Conservation (phyloP, 2,113 vertebrate species). For the Patagioenas fasciata region DNA sequence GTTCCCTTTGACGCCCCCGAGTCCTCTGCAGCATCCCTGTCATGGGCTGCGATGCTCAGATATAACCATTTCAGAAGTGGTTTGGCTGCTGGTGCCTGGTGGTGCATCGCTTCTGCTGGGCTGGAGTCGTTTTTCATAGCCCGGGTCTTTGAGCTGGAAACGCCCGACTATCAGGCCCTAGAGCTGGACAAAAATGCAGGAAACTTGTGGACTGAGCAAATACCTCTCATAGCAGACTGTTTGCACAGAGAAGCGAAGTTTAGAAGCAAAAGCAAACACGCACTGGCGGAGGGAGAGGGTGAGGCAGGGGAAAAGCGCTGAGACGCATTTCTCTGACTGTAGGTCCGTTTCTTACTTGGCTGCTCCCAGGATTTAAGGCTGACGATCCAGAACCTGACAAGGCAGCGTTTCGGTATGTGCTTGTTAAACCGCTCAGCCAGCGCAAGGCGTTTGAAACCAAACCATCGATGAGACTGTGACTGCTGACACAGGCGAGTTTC, state of each 20-base stretch:
- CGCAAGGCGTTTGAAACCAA: neutral
- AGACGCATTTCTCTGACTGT: neutral
- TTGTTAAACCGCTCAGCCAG: neutral
- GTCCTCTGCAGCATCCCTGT: neutral
- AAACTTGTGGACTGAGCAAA: constrained; percentile 27
- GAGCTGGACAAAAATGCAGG: constrained; percentile 4
- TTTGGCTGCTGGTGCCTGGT: neutral
- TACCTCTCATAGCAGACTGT: constrained; percentile 42
- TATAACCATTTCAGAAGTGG: fast-evolving
- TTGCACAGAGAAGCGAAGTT: constrained; percentile 32
- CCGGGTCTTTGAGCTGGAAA: neutral
- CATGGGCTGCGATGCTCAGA: fast-evolving
- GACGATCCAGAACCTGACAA: neutral
- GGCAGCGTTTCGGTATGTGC: neutral
- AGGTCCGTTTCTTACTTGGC: neutral
- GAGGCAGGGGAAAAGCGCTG: neutral
- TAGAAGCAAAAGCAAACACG: constrained; percentile 29
- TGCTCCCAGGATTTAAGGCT: constrained; percentile 9
- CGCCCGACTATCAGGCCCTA: neutral
- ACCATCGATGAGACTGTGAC: neutral
- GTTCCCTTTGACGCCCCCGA: neutral
- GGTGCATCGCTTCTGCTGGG: neutral
- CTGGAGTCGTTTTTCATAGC: neutral
- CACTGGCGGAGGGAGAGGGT: neutral
- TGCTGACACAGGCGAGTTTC: neutral